Percentiles rank a stretch among this genome's conserved stretches.
phyloP scores from a whole-genome alignment of 2,113 vertebrate genomes.

The Seriola quinqueradiata region DNA sequence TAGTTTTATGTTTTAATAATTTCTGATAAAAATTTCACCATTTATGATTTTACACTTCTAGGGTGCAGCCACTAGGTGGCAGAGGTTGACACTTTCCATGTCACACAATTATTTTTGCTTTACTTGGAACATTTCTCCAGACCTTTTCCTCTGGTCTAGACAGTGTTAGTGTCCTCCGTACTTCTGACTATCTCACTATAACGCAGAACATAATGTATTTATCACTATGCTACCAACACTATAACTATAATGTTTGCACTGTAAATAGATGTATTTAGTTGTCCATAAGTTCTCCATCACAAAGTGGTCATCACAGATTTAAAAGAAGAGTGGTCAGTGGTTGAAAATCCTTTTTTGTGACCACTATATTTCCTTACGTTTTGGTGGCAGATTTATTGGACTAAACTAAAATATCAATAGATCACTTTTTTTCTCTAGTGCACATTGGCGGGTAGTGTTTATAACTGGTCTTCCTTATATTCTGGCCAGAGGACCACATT shows the following conservation, averaged over 20 bases:
- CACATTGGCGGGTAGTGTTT: conserved; percentile 4
- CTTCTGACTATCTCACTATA: not conserved
- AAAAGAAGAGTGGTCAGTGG: too few relatives aligned
- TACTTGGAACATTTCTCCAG: not conserved
- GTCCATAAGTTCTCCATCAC: not conserved
- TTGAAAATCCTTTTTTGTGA: not conserved
- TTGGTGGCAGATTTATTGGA: not conserved
- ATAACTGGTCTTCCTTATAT: not conserved
- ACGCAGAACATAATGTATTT: not conserved
- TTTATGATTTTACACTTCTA: not conserved
- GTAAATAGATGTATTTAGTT: not conserved
- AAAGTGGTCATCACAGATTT: not conserved
- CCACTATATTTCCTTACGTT: not conserved
- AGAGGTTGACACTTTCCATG: not conserved
- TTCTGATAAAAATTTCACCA: not conserved
- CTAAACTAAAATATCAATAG: not conserved
- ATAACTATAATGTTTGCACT: too few relatives aligned
- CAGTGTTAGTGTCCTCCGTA: too few relatives aligned
- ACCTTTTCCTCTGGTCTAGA: not conserved
- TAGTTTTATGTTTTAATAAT: not conserved
- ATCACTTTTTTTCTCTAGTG: not conserved
- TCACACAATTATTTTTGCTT: not conserved
- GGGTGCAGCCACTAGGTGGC: conserved; percentile 4
- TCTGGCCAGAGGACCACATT: not conserved
- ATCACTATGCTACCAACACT: too few relatives aligned